Conservation (phyloP, 2,888 invertebrate genomes). For the Leptinotarsa tumamoca region DNA sequence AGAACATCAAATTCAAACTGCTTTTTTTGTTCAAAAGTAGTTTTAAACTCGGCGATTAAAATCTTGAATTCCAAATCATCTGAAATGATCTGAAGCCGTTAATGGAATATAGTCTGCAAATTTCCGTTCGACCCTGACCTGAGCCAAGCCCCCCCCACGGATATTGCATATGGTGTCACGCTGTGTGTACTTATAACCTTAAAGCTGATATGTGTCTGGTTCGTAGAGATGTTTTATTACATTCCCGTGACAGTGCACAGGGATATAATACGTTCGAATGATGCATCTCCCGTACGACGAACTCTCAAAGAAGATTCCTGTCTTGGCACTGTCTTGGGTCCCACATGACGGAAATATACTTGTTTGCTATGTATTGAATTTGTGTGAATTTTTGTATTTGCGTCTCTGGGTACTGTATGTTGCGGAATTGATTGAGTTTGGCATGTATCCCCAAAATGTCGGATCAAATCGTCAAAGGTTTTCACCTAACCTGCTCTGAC, state of each 20-base stretch:
- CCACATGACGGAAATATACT: neutral
- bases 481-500: too few relatives aligned
- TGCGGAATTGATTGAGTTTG: too few relatives aligned
- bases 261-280: constrained; percentile 4
- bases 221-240: constrained; percentile 7
- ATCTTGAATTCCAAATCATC: neutral
- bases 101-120: neutral
- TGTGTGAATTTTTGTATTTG: too few relatives aligned
- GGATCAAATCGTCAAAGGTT: too few relatives aligned
- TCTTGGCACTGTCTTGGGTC: neutral
- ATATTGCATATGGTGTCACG: constrained; percentile 4
- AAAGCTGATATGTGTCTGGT: constrained; percentile 9
- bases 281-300: constrained; percentile 14
- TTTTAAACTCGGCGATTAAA: neutral
- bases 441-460: too few relatives aligned
- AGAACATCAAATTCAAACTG: neutral
- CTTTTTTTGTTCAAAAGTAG: neutral
- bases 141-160: neutral
- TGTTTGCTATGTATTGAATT: neutral
- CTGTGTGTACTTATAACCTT: constrained; percentile 4
- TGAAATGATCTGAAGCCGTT: neutral
- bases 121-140: constrained; percentile 17
- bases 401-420: too few relatives aligned
- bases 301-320: neutral
- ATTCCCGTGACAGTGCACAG: neutral